Evolutionary conservation across 1,140 invertebrate genomes (phyloP), one percentile per base, ranked within the genome.

Genomic region (Lepidostoma basale): DNA sequence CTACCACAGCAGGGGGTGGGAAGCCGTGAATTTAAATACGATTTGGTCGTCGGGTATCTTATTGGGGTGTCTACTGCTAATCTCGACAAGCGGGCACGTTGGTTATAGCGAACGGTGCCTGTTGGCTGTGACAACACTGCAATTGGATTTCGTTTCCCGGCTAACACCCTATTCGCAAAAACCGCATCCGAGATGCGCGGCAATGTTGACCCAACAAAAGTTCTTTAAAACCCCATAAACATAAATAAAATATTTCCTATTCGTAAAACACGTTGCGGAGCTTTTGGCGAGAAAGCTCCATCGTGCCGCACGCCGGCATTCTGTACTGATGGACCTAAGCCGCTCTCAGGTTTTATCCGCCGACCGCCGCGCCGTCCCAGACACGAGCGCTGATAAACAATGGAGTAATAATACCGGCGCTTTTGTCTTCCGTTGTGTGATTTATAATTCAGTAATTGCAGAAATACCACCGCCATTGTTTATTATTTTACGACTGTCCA

Each of bases 121-220:
- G 68, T 49, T 69, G 36, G 62, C 49, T 67, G 69, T 67, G 64
- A 70, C 69, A 70, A 70, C 69, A 63, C 59, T 67, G 64, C 69
- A 70, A 70, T 70, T 70, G 69, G 69, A 70, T 70, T 70, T 67
- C 69, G 69, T 60, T 67, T 63, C 8, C 62, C 14, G 22, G n/a
- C 59, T n/a, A n/a, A n/a, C n/a, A n/a, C n/a, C n/a, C n/a, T n/a
- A n/a, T n/a, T n/a, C n/a, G n/a, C n/a, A n/a, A n/a, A n/a, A n/a
- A n/a, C n/a, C n/a, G n/a, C n/a, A n/a, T n/a, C n/a, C n/a, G n/a
- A n/a, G n/a, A n/a, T n/a, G n/a, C n/a, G n/a, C n/a, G n/a, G n/a
- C n/a, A n/a, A n/a, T n/a, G n/a, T n/a, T n/a, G n/a, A n/a, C n/a
- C n/a, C n/a, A n/a, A n/a, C n/a, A n/a, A n/a, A n/a, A n/a, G n/a